These are phyloP conservation scores for Drosophila kohkoa DNA, from an alignment of 1,140 invertebrate species.

Conservation along the genomic window DNA sequence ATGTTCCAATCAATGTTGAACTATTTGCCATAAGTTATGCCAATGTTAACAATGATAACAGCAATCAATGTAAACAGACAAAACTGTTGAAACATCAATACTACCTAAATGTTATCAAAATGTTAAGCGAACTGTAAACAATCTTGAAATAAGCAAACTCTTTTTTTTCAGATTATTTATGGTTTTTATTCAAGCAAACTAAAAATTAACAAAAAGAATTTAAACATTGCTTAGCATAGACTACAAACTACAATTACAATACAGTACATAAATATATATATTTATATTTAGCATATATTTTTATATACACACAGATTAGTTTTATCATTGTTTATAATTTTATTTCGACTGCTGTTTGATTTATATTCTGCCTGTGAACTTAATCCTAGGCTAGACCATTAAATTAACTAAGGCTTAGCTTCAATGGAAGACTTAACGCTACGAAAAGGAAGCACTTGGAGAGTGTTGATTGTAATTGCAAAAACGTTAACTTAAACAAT, in stretches of 20 bases:
- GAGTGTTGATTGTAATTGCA: conserved; percentile 68
- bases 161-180: conserved; percentile 22
- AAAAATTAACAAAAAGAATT: conserved; percentile 75
- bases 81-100: too few species aligned
- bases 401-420: conserved; percentile 71
- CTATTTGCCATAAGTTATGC: too few species aligned
- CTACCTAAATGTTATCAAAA: background rate
- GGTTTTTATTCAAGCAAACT: conserved; percentile 75
- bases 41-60: too few species aligned
- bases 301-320: conserved; percentile 31
- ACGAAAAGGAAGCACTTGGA: conserved; percentile 75
- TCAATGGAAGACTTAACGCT: conserved; percentile 60
- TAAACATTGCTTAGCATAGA: conserved; percentile 61
- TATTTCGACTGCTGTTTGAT: conserved; percentile 53
- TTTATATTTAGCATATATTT: conserved; percentile 16
- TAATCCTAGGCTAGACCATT: conserved; percentile 79
- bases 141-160: background rate
- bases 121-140: background rate
- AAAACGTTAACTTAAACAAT: conserved; percentile 35
- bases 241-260: conserved; percentile 43
- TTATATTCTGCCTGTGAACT: conserved; percentile 43
- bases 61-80: too few species aligned
- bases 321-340: background rate
- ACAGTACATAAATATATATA: conserved; percentile 45
- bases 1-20: too few species aligned